Evolutionary conservation across 2,113 vertebrate genomes (phyloP), one percentile per base, ranked within the genome.

Genomic region (Ciconia boyciana): DNA sequence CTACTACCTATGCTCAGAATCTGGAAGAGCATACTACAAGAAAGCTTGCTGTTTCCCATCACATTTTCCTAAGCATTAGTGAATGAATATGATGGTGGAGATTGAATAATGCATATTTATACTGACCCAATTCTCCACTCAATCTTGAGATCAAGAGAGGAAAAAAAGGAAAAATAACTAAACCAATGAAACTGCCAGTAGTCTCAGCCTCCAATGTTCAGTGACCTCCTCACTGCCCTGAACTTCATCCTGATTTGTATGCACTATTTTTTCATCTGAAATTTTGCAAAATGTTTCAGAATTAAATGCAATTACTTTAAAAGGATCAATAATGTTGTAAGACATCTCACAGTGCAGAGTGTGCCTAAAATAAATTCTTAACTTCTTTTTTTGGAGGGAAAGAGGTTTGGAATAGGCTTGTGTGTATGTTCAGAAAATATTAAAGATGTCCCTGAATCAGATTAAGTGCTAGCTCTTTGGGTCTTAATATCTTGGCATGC

Each of bases 391-490:
- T 81, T 96, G 81, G 71, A 86, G 22, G 20, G 11, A 70, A 80
- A 94, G 32, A 77, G 66, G 34, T 70, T 90, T 86, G 36, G 54
- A 97, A 96, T 84, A 90, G 58, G 93, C 78, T 97, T 96, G 76
- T 69, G 78, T 83, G 46, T 69, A 83, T 80, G 92, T 96, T 95
- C 96, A 97, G 97, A 97, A 97, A 98, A 97, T 97, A 97, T 97
- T 97, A 97, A 97, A 97, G 98, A 96, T 91, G 94, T 93, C 83
- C 85, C 85, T 98, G 97, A 98, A 98, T 98, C 96, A 98, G 96
- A 98, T 98, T 98, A 98, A 98, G 96, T 97, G 97, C 93, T 97
- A 89, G 90, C 93, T 98, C 93, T 97, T 94, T 81, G 94, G 83
- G 90, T 94, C 97, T 96, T 94, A 77, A 77, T 96, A 95, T 97